These are phyloP conservation scores for Pygoscelis adeliae DNA, from an alignment of 2,113 vertebrate genomes.

Conservation along the genomic window DNA sequence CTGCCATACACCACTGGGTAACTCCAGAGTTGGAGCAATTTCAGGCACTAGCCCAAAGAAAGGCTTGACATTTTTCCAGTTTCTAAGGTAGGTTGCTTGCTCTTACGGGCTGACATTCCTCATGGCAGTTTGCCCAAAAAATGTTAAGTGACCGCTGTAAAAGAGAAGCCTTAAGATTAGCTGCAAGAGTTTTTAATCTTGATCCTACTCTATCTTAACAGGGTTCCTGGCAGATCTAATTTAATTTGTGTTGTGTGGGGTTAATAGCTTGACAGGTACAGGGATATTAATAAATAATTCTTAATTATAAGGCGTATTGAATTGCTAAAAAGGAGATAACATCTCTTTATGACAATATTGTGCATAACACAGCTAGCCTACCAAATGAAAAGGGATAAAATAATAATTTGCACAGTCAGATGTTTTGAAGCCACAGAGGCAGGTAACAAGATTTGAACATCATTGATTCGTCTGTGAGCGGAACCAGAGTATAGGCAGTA, in stretches of 20 bases:
- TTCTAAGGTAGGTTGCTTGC: neutral
- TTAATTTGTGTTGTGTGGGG: neutral
- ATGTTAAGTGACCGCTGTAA: neutral
- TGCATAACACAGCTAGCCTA: slow-evolving; percentile 8
- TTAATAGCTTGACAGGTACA: neutral
- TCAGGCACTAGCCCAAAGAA: neutral
- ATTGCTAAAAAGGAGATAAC: slow-evolving; percentile 15
- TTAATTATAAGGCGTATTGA: slow-evolving; percentile 48
- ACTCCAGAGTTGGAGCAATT: neutral
- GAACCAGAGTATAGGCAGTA: neutral
- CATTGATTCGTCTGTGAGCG: neutral
- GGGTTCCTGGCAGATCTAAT: neutral
- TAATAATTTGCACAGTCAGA: slow-evolving; percentile 52
- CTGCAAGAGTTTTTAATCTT: neutral
- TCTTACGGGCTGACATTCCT: neutral
- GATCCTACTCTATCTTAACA: neutral
- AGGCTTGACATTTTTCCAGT: rapidly evolving
- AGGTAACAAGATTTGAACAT: slow-evolving; percentile 42
- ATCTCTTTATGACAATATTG: neutral
- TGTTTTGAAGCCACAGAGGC: slow-evolving; percentile 33
- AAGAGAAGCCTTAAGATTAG: neutral
- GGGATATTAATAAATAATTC: slow-evolving; percentile 44
- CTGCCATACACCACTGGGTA: neutral
- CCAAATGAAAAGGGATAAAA: slow-evolving; percentile 10
- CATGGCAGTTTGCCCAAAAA: neutral